Conservation (phyloP, 1,140 invertebrate genomes). For the Euschistus heros region DNA sequence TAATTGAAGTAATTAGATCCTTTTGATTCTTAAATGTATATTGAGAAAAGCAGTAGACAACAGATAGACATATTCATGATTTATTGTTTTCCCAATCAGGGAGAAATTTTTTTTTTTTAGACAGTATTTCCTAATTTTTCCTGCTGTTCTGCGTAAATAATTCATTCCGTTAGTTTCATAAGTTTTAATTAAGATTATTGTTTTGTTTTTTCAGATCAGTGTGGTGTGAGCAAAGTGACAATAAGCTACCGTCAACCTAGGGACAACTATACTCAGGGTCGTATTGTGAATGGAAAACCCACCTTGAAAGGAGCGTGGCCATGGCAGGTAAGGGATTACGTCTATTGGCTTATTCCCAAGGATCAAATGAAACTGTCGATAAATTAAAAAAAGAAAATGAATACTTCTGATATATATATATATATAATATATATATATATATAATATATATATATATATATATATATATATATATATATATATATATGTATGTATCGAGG, state of each 20-base stretch:
- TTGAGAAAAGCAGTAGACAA: no score
- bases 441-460: not conserved
- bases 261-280: slow-evolving; percentile 18
- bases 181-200: not conserved
- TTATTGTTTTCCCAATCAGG: no score
- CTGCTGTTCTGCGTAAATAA: no score
- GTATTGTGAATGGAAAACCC: slow-evolving; percentile 56
- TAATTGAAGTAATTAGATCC: no score
- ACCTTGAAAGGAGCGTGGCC: slow-evolving; percentile 70
- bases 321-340: slow-evolving; percentile 51
- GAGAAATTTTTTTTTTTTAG: no score
- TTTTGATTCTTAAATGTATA: no score
- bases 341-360: not conserved
- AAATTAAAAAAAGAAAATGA: not conserved
- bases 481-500: no score
- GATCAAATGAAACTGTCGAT: not conserved
- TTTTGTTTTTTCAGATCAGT: not conserved
- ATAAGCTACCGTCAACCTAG: slow-evolving; percentile 1
- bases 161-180: no score
- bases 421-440: not conserved
- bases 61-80: no score
- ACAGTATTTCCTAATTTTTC: no score
- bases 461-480: not conserved
- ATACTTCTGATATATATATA: no score
- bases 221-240: slow-evolving; percentile 2